A percentile compares a stretch with the other conserved stretches of the same genome.
Evolutionary conservation across 2,113 vertebrate species (phyloP).

Genomic region (Camelus bactrianus): DNA sequence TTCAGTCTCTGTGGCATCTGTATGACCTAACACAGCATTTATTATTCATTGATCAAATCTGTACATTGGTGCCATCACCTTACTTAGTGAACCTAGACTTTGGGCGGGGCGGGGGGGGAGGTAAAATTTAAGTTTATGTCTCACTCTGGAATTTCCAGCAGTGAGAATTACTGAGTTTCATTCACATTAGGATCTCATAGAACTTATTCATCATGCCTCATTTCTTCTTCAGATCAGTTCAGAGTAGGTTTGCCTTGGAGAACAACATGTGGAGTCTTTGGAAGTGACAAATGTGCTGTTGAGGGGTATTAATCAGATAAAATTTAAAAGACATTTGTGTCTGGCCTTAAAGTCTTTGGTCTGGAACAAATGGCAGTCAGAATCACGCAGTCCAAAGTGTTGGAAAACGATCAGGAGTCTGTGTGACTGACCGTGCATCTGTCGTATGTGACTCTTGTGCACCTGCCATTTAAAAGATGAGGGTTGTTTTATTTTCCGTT

Average conservation of each 20-base stretch:
- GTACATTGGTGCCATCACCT: neutral
- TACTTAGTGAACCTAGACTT: neutral
- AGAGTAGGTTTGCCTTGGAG: conserved; percentile 72
- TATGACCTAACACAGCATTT: neutral
- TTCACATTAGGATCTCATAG: conserved; percentile 56
- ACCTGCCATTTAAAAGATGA: conserved; percentile 43
- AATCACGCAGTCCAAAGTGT: conserved; percentile 76
- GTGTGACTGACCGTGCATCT: conserved; percentile 49
- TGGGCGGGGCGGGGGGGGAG: too few species aligned
- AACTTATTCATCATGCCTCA: conserved; percentile 61
- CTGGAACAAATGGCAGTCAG: conserved; percentile 77
- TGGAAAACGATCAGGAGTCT: conserved; percentile 54
- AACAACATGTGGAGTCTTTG: conserved; percentile 60
- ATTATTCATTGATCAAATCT: conserved; percentile 10
- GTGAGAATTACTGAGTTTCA: conserved; percentile 51
- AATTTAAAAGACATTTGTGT: conserved; percentile 80
- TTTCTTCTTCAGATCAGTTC: conserved; percentile 56
- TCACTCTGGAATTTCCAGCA: conserved; percentile 62
- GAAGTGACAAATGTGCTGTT: conserved; percentile 77
- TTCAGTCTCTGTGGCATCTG: neutral
- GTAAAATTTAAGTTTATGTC: neutral
- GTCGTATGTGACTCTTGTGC: neutral
- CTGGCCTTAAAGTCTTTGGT: conserved; percentile 75
- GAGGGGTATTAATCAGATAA: conserved; percentile 83
- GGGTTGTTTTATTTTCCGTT: conserved; percentile 57